Conservation (phyloP, 2,113 vertebrate species). For the Sporophila hypoxantha region DNA sequence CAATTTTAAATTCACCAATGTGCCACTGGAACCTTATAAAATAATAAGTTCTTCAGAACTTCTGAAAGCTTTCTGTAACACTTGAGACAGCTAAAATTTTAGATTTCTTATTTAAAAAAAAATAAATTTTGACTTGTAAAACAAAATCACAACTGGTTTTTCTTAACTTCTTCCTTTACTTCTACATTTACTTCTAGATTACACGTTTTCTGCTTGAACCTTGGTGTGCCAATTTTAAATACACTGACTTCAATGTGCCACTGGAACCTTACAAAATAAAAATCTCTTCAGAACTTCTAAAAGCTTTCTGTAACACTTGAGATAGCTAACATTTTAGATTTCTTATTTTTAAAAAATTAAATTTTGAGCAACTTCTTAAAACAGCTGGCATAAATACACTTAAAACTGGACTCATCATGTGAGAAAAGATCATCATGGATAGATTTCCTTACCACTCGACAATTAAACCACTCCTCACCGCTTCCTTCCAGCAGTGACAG, state of each 20-base stretch:
- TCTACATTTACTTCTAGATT: background rate
- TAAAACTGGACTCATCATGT: background rate
- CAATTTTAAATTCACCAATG: background rate
- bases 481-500: background rate
- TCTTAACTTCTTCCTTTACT: background rate
- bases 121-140: background rate
- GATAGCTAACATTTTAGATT: background rate
- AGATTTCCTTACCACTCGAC: background rate
- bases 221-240: background rate
- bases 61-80: background rate
- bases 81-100: background rate
- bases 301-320: background rate
- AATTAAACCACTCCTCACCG: background rate
- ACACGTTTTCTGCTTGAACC: background rate
- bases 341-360: too few relatives aligned
- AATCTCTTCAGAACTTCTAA: background rate
- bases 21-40: background rate
- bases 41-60: background rate
- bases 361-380: background rate
- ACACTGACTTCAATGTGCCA: background rate
- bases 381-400: background rate
- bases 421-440: fast-evolving
- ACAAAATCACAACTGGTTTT: background rate
- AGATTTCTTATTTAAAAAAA: background rate
- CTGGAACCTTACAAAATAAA: background rate